Evolutionary conservation across 2,113 vertebrate species (phyloP), one percentile per base, ranked within the genome.

Genomic region (Gymnorhina tibicen): DNA sequence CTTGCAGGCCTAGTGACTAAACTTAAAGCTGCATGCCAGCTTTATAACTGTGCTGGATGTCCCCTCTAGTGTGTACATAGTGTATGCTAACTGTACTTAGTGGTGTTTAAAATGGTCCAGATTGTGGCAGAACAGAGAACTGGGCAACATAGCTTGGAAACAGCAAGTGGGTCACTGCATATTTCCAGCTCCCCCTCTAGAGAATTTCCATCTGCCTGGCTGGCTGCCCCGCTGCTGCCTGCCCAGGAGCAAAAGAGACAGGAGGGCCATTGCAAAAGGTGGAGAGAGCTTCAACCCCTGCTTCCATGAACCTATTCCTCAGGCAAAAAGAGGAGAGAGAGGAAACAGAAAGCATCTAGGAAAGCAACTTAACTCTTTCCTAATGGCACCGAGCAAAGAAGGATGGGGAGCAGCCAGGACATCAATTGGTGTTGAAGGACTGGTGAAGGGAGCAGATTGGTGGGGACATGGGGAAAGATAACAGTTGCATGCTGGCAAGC

Each of bases 351-450:
- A 64, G 7, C 17, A 66, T 62, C 30, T 41, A 53, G 28, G 16
- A 86, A 77, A 77, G 53, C 14, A 78, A 21, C 39, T 85, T 87
- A 78, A 78, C 33, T 67, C 28, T 35, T 62, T 70, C 15, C 1
- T 18, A 60, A 32, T 0, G 0, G 15, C 17, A 30, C 5, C 0
- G 2, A 82, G 7, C 1, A 10, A 47, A 60, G 72, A 33, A 59
- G 30, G 58, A 47, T 52, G 27, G 13, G 9, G 10, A 67, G 7
- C n/a, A 85, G 27, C 17, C 9, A 22, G 55, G 18, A 12, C 8
- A 41, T 32, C 7, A 55, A 1, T 0, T n/a, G 39, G 16, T 89
- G 24, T 5, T 67, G 63, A 69, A 84, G 53, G 22, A 62, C 28
- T 28, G 28, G 7, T 35, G 30, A 85, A 89, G 32, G 32, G 7